Conservation (phyloP, 2,888 invertebrate genomes). For the Acleris emargana region DNA sequence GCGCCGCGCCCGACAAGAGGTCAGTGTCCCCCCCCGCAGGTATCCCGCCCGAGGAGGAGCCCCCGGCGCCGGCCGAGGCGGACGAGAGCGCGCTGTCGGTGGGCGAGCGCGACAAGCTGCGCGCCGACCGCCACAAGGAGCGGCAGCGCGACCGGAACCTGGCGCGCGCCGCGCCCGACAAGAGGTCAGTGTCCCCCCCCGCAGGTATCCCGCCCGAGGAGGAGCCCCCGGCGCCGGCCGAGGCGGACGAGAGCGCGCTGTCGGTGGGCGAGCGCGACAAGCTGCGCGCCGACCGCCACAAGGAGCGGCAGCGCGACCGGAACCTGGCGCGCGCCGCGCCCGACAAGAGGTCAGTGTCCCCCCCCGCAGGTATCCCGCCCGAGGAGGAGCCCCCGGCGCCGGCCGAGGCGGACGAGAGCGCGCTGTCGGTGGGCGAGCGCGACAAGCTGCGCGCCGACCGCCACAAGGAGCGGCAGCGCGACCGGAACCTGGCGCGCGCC, state of each 20-base stretch:
- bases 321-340: conserved; percentile 97
- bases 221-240: conserved; percentile 51
- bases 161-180: conserved; percentile 96
- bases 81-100: conserved; percentile 77
- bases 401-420: conserved; percentile 59
- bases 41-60: conserved; percentile 70
- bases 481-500: conserved; percentile 95
- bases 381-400: conserved; percentile 61
- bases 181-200: conserved; percentile 85
- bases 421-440: conserved; percentile 88
- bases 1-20: conserved; percentile 97
- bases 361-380: no score
- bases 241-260: conserved; percentile 60
- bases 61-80: conserved; percentile 46
- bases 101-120: conserved; percentile 92
- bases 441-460: conserved; percentile 94
- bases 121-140: conserved; percentile 95
- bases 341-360: conserved; percentile 89
- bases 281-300: conserved; percentile 93
- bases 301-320: conserved; percentile 95
- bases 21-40: no score
- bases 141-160: conserved; percentile 96
- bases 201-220: conserved; percentile 72
- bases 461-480: conserved; percentile 94
- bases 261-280: conserved; percentile 92